Base-by-base conservation (phyloP, 2,888 invertebrate species). In the Capitulum mitella region DNA sequence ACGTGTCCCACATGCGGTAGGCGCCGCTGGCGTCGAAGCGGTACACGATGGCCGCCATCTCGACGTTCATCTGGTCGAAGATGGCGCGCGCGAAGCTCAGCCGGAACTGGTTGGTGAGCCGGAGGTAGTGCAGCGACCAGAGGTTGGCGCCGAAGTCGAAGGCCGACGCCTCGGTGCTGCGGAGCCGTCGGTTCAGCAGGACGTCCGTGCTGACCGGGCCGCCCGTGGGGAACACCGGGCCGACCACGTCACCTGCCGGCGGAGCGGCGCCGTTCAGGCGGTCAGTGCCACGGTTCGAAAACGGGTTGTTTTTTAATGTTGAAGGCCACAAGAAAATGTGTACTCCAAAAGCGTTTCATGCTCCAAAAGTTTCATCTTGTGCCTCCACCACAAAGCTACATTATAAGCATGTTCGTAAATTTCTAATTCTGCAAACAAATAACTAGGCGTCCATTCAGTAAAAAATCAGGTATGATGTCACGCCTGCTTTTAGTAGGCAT, bases 91-190 rank as follows among this genome's bases (percentile, higher is more conserved):
- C 78, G 22, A 48, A 61, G 6, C 84, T 82, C 22, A 84, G 82
- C 3, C 84, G 83, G 48, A 89, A 83, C 82, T 88, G 88, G 81
- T 88, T 87, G 6, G 88, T 88, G 16, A 87, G 82, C n/a, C 87
- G 83, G 80, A 89, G 85, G 83, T 89, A 89, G 81, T 87, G 87
- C 54, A 89, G 84, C 5, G 87, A 87, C 84, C 87, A 86, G 40
- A 89, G 83, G 82, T 87, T 89, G 80, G 87, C 86, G 5, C 88
- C 88, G 81, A 89, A 87, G 83, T 89, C 88, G 83, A 88, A 89
- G 80, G 88, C 84, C 80, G 87, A 85, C 81, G 87, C 86, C 79
- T 89, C 89, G 0, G 86, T 87, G 3, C 87, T 86, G 79, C 88
- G 87, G 43, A 86, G 86, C 0, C 87, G 86, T 81, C 86, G 85